Evolutionary conservation across 2,888 invertebrate species (phyloP), one percentile per base, ranked within the genome.

Genomic region (Phaedon cochleariae): DNA sequence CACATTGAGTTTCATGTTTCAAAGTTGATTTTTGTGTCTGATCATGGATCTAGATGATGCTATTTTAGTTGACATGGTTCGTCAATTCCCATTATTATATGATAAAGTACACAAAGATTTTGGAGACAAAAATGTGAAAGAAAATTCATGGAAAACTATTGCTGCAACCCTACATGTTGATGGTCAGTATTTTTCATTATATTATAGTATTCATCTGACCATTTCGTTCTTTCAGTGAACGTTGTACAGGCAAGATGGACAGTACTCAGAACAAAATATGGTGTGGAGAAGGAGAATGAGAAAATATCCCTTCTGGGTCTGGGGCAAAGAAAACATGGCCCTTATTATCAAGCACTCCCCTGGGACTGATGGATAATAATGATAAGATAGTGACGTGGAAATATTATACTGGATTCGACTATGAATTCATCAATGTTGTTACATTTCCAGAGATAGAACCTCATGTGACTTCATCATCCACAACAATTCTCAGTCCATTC

Each of bases 361-460:
- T 57, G 17, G 57, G 45, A 37, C 45, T 45, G 2, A 37, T 57
- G 10, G 45, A 45, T 26, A 41, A 57, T 20, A 37, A 20, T 20
- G 12, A 34, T 7, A 45, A 57, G 21, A 20, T 1, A 15, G 2
- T 29, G 22, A 53, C 12, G 34, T 54, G 54, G 54, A 54, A 54
- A 37, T 54, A 54, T 20, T 34, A 62, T 31, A 63, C 58, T 48
- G 51, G 37, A 6, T 57, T 57, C 18, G 57, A 62, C 26, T 48
- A 29, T 49, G 17, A 62, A 57, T 53, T 60, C 34, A 31, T 62
- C 1, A 37, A 31, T 22, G 21, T 34, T 3, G 57, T 51, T 34
- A 52, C 59, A 49, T 63, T 63, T 41, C 22, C 18, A 6, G 41
- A 22, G 34, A 51, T 59, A 20, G 59, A 58, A 52, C 26, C 52